These are phyloP conservation scores for Gasterosteus nipponicus DNA, from an alignment of 2,113 vertebrate species.

Conservation along the genomic window DNA sequence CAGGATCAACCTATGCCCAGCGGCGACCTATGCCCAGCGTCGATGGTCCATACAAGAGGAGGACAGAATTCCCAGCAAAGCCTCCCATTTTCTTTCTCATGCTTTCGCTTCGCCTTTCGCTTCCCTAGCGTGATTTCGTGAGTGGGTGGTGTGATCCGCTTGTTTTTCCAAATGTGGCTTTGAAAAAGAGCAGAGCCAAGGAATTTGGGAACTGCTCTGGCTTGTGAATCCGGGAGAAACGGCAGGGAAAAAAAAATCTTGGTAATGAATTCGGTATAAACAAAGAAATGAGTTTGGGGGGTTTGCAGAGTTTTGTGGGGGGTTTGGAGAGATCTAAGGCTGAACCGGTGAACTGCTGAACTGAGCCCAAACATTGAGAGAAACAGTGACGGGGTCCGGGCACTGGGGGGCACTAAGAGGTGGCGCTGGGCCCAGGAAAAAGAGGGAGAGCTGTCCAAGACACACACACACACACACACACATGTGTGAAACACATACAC, in stretches of 20 bases:
- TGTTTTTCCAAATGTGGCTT: conserved; percentile 81
- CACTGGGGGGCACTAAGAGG: conserved; percentile 82
- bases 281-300: conserved; percentile 53
- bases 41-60: conserved; percentile 54
- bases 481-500: conserved; percentile 56
- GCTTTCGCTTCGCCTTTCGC: conserved; percentile 61
- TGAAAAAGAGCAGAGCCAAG: conserved; percentile 78
- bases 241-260: conserved; percentile 71
- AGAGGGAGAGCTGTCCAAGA: conserved; percentile 53
- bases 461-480: conserved; percentile 53
- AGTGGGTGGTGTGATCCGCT: conserved; percentile 79
- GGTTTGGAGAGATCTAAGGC: conserved; percentile 42
- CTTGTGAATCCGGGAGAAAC: conserved; percentile 75
- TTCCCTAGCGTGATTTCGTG: conserved; percentile 74
- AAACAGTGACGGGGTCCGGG: conserved; percentile 75
- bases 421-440: conserved; percentile 69
- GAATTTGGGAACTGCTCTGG: conserved; percentile 80
- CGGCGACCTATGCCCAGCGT: too few relatives aligned
- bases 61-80: conserved; percentile 16
- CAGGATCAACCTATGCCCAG: too few relatives aligned
- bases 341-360: conserved; percentile 71
- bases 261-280: conserved; percentile 78
- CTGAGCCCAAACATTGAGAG: conserved; percentile 52
- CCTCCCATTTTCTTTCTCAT: conserved; percentile 51
- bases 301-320: not conserved